A percentile compares a stretch with the other conserved stretches of the same genome.
Conservation (phyloP, 2,888 invertebrate genomes). For the Campopleginae sp. region DNA sequence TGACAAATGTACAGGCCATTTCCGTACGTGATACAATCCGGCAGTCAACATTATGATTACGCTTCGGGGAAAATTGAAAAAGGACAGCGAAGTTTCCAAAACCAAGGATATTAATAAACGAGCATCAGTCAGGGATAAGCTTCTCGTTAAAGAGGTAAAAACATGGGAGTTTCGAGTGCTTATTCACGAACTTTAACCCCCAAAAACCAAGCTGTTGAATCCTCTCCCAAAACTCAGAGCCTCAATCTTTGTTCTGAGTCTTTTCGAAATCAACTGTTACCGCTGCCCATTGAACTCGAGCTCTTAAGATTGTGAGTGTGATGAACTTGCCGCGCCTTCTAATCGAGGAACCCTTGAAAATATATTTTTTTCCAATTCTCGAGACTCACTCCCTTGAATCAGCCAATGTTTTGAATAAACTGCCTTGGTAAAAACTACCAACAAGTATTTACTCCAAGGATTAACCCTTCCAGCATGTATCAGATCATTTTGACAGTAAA, state of each 20-base stretch:
- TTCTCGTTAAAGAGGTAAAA: conserved; percentile 91
- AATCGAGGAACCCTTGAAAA: too few species aligned
- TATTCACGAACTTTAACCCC: background rate
- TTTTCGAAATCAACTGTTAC: background rate
- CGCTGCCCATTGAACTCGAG: too few species aligned
- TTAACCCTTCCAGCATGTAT: too few species aligned
- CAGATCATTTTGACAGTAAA: too few species aligned
- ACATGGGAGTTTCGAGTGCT: background rate
- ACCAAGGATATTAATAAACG: conserved; percentile 84
- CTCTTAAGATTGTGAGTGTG: too few species aligned
- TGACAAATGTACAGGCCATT: conserved; percentile 22
- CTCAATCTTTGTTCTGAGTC: background rate
- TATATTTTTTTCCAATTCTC: too few species aligned
- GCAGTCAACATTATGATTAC: conserved; percentile 87
- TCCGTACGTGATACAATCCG: conserved; percentile 43
- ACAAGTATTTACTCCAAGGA: too few species aligned
- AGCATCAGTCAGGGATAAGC: conserved; percentile 91
- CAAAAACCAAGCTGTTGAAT: background rate
- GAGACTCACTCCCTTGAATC: too few species aligned
- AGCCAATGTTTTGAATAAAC: too few species aligned
- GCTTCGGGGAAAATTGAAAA: conserved; percentile 89
- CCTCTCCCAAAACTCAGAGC: background rate
- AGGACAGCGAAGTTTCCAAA: conserved; percentile 85
- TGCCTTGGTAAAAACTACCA: too few species aligned
- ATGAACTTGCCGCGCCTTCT: too few species aligned